These are phyloP conservation scores for Rhinoraja longicauda DNA, from an alignment of 2,797 vertebrate species.

Conservation along the genomic window DNA sequence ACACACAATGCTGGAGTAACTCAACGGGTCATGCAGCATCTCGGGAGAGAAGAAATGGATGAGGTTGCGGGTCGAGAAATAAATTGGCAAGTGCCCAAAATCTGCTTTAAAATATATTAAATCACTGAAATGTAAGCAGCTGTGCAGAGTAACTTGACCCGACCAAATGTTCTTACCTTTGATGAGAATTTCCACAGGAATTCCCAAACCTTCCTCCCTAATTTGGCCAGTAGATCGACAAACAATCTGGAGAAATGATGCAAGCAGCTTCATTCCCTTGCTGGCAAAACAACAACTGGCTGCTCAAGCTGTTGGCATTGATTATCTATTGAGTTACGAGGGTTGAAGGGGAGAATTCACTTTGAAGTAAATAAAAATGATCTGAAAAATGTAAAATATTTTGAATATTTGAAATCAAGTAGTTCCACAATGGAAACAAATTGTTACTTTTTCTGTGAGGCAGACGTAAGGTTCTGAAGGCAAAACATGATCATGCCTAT, in stretches of 20 bases:
- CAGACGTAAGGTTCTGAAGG: neutral
- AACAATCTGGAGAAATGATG: too few relatives aligned
- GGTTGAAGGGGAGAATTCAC: neutral
- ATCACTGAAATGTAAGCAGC: neutral
- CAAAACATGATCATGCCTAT: neutral
- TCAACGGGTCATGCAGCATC: too few relatives aligned
- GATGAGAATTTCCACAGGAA: neutral
- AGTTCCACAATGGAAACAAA: neutral
- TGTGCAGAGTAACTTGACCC: neutral
- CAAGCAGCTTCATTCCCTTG: too few relatives aligned
- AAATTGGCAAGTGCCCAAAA: neutral
- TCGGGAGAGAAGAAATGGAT: too few relatives aligned
- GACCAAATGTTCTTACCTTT: neutral
- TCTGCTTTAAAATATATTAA: neutral
- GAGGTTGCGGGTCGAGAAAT: too few relatives aligned
- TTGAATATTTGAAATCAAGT: neutral
- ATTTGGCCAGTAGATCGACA: neutral
- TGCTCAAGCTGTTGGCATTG: neutral
- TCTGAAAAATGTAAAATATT: neutral
- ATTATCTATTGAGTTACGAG: neutral
- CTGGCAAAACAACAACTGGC: neutral
- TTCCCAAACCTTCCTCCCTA: neutral
- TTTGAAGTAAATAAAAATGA: neutral
- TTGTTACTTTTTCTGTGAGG: neutral
- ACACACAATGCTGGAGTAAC: too few relatives aligned